phyloP scores from a whole-genome alignment of 2,113 vertebrate species.

The Brevimyrus niger region DNA sequence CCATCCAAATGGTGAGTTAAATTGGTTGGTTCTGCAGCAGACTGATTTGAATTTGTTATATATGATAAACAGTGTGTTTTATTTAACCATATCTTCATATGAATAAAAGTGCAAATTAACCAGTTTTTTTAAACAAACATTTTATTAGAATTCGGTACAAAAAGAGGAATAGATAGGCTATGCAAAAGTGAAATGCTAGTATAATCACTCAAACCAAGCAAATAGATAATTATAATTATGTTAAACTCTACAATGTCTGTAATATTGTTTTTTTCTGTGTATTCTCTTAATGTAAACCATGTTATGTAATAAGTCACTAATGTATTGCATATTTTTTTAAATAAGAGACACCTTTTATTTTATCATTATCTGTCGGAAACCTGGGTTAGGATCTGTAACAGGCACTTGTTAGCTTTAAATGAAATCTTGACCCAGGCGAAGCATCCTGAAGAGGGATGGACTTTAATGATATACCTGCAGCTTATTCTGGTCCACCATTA shows the following conservation, averaged over 20 bases:
- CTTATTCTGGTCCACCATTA: neutral
- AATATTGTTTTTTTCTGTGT: conserved; percentile 37
- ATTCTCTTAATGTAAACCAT: conserved; percentile 3
- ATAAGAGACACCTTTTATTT: neutral
- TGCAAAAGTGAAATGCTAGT: neutral
- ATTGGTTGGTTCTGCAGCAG: neutral
- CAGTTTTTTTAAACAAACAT: conserved; percentile 28
- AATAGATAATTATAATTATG: conserved; percentile 34
- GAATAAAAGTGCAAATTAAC: neutral
- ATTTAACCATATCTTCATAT: neutral
- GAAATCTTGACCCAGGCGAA: neutral
- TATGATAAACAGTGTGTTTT: neutral
- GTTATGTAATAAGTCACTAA: neutral
- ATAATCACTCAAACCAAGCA: conserved; percentile 33
- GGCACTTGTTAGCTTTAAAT: neutral
- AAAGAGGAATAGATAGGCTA: conserved; percentile 41
- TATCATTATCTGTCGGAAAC: neutral
- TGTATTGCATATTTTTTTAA: neutral
- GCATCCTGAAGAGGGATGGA: neutral
- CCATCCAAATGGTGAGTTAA: neutral
- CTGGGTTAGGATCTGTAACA: neutral
- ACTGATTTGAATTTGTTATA: neutral
- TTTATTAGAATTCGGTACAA: conserved; percentile 35
- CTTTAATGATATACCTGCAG: neutral
- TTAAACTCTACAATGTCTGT: conserved; percentile 19